Evolutionary conservation across 2,797 vertebrate genomes (phyloP).

Genomic region (Acanthurus tractus): DNA sequence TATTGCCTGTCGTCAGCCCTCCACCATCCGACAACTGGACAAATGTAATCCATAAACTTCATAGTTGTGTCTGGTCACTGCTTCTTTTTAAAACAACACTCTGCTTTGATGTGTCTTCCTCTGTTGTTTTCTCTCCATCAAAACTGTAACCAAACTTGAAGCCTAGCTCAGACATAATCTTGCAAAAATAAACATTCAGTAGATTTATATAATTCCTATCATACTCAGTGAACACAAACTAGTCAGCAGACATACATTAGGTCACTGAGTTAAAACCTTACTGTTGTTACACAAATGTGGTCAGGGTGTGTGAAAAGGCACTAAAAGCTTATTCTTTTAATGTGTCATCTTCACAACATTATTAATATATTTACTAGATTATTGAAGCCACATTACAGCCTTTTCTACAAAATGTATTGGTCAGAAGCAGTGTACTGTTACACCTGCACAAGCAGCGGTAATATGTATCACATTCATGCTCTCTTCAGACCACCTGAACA

Average conservation of each 20-base stretch:
- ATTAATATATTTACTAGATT: neutral
- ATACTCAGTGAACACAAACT: neutral
- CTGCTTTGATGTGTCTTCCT: neutral
- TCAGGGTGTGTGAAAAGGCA: constrained; percentile 8
- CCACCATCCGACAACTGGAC: constrained; percentile 24
- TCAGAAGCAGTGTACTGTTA: neutral
- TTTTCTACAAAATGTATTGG: constrained; percentile 1
- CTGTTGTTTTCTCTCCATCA: neutral
- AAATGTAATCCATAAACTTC: constrained; percentile 8
- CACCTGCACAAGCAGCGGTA: neutral
- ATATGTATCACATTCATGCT: constrained; percentile 6
- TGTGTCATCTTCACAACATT: neutral
- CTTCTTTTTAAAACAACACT: neutral
- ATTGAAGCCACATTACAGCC: neutral
- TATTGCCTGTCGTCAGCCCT: constrained; percentile 8
- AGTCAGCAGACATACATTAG: neutral
- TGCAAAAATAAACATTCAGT: neutral
- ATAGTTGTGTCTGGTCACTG: neutral
- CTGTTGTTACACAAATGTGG: neutral
- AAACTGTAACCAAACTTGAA: neutral
- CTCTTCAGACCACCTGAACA: neutral
- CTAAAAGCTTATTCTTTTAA: neutral
- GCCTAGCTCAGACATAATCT: neutral
- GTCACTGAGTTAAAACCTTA: neutral
- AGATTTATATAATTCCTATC: neutral